Evolutionary conservation across 2,888 invertebrate genomes (phyloP), one percentile per base, ranked within the genome.

Genomic region (Ametastegia equiseti): DNA sequence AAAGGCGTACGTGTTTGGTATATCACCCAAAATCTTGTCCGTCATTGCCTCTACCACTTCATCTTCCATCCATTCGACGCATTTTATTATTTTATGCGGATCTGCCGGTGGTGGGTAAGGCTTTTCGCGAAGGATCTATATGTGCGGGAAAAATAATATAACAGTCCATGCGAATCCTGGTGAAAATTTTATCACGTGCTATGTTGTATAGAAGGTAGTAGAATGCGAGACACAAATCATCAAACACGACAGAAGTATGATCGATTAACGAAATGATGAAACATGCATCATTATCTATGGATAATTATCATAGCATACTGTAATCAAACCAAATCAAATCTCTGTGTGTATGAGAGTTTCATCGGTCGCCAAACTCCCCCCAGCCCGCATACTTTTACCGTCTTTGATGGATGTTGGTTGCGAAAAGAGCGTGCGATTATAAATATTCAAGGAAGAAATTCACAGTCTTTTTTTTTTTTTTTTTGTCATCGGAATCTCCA

Each of bases 1-100:
- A 90, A 96, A 98, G 0, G 98, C 97, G 90, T 98, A 98, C 0
- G 98, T 97, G 91, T 98, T 98, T 0, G 98, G 98, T 81, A 97
- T 94, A 84, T 95, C 94, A 57, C 96, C 95, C 88, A 96, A 92
- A 82, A 97, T 93, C 93, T 95, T 95, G 65, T 94, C 93, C 57
- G 95, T 94, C 89, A 96, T 95, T 2, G 93, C 90, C 81, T 94
- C 92, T 9, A 95, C 93, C 0, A 95, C 94, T 0, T 95, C 95
- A 9, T 96, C 96, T 9, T 94, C 94, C 93, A 97, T 94, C 95
- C 96, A 96, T 90, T 97, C 97, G 82, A 96, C 94, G 1, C 95
- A 94, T 88, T 95, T 94, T 77, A 97, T 96, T 84, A 97, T 93
- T 86, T 95, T 93, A 86, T 96, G 94, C 0, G 96, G 96, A 92